Base-by-base conservation (phyloP, 2,888 invertebrate species). In the Polymixis flavicincta region DNA sequence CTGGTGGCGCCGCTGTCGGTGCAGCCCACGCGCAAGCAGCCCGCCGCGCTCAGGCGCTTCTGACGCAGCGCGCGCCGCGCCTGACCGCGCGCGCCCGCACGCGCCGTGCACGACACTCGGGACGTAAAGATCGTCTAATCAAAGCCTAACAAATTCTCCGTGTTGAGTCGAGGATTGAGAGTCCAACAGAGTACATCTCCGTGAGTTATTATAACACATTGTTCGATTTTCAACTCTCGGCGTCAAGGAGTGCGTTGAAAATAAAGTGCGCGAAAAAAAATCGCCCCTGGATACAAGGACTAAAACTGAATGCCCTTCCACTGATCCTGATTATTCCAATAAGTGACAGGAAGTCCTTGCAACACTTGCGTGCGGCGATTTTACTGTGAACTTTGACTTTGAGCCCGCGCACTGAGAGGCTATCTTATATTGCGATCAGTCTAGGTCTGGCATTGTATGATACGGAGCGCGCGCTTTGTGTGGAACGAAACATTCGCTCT, bases 1-100 rank as follows among this genome's bases (percentile, higher is more conserved):
- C 95, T 98, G 91, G 97, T 98, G 90, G 98, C 98, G 89, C 98
- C 98, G 83, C 97, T 98, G 95, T 98, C 98, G 77, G 98, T 98
- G 92, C 98, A 98, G 95, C 98, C 98, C 84, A 98, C 98, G 89
- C 97, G 98, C 92, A 98, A 98, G 93, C 97, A 97, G 88, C 97
- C 97, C 88, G 97, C 97, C 86, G 97, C 97, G 86, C 95, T 98
- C 89, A 97, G 98, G 87, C 97, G 98, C 95, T 97, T 97, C 97
- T 98, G 97, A 97, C 94, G 93, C 82, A 82, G 90, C 82, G 83
- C 89, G 87, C 90, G 89, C 82, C 89, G 89, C 90, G 90, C 90
- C 69, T 74, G 80, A 69, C 82, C 50, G 32, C 83, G 89, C 90
- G 89, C 88, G 75, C 75, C 75, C 83, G 76, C 83, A 57, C 69